Percentiles rank a stretch among this genome's conserved stretches.
These are phyloP conservation scores for Acrobasis repandana DNA, from an alignment of 2,888 invertebrate genomes.

Conservation along the genomic window DNA sequence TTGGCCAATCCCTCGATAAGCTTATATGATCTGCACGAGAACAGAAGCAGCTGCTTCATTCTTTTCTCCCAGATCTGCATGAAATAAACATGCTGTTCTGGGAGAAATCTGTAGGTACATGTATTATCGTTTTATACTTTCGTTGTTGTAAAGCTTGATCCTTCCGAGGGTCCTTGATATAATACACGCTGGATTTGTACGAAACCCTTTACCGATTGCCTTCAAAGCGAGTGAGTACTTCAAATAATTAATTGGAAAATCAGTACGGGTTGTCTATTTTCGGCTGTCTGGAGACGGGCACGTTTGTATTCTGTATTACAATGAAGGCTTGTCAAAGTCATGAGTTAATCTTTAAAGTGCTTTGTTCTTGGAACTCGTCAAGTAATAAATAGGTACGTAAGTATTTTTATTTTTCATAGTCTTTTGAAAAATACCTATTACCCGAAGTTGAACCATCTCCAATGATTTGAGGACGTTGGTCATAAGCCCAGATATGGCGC, in stretches of 20 bases:
- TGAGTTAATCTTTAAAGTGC: not conserved
- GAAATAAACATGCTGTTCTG: no score
- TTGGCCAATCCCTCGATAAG: no score
- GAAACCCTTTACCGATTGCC: constrained; percentile 13
- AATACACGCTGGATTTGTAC: constrained; percentile 4
- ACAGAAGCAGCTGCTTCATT: no score
- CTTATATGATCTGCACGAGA: no score
- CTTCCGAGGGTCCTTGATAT: constrained; percentile 11
- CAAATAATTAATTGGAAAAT: constrained; percentile 5
- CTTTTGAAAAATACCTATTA: no score
- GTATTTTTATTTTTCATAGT: no score
- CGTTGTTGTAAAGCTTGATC: not conserved
- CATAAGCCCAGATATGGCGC: no score
- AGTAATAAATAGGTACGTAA: no score
- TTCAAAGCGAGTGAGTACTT: not conserved
- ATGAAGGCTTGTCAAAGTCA: not conserved
- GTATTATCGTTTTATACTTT: not conserved
- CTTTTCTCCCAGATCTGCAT: no score
- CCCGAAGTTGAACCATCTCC: no score
- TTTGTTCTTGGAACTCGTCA: not conserved
- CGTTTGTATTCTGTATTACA: not conserved
- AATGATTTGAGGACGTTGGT: no score
- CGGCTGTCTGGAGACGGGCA: not conserved
- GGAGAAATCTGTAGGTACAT: no score
- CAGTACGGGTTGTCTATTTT: not conserved